Evolutionary conservation across 2,888 invertebrate species (phyloP).

Genomic region (Reticulitermes lucifugus): DNA sequence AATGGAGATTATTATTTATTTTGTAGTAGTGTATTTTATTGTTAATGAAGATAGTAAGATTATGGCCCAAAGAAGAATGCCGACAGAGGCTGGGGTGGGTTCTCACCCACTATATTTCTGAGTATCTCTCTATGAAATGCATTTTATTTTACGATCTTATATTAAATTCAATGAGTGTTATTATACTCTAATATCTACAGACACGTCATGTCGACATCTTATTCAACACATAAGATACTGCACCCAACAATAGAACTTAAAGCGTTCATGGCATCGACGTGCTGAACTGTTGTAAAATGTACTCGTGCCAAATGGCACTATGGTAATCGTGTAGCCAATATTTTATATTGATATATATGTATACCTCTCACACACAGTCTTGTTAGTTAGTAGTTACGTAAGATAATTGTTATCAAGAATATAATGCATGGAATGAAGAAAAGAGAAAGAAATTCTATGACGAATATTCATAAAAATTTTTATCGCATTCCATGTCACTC

Average conservation of each 20-base stretch:
- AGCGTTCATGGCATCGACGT: neutral
- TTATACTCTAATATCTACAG: no score
- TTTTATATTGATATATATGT: neutral
- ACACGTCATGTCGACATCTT: no score
- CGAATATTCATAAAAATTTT: no score
- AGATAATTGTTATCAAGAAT: neutral
- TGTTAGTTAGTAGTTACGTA: neutral
- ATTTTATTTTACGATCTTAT: no score
- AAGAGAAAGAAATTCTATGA: no score
- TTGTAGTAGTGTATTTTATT: constrained; percentile 24
- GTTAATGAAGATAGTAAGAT: constrained; percentile 20
- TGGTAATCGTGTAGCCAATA: neutral
- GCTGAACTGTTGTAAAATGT: neutral
- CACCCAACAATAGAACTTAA: neutral
- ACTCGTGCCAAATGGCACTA: neutral
- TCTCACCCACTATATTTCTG: constrained; percentile 11
- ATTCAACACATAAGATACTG: no score
- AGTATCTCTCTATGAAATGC: no score
- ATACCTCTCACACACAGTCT: neutral
- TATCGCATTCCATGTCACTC: no score
- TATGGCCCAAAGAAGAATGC: constrained; percentile 49
- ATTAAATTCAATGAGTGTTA: no score
- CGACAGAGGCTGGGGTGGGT: constrained; percentile 46
- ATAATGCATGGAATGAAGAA: neutral
- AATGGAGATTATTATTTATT: neutral